Conservation (phyloP, 2,888 invertebrate species). For the Arge pagana region DNA sequence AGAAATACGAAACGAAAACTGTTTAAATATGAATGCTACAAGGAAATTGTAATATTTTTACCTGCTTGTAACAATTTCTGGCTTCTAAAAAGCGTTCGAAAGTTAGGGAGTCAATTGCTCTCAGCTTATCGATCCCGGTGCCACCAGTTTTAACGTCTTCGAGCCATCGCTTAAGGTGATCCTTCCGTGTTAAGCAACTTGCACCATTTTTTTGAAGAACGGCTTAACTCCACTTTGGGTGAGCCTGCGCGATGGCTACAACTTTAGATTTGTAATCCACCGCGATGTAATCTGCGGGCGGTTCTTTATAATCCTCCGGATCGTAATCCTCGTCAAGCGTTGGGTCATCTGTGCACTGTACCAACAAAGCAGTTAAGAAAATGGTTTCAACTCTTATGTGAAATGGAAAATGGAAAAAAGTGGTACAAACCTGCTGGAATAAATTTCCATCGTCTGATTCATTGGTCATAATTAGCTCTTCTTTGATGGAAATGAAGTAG, state of each 20-base stretch:
- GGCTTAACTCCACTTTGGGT: slow-evolving; percentile 20
- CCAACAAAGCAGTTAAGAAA: not conserved
- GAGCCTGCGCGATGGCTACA: slow-evolving; percentile 9
- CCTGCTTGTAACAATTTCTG: slow-evolving; percentile 10
- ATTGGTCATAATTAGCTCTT: not conserved
- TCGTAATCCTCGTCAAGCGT: not conserved
- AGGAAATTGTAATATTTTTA: too few relatives aligned
- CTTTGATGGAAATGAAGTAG: not conserved
- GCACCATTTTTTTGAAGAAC: slow-evolving; percentile 9
- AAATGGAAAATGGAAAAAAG: too few relatives aligned
- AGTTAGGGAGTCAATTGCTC: slow-evolving; percentile 14
- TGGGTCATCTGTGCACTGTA: slow-evolving; percentile 4
- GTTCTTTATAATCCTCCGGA: slow-evolving; percentile 4
- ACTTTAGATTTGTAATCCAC: slow-evolving; percentile 15
- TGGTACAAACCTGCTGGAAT: not conserved
- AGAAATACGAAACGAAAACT: not conserved
- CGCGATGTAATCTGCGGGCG: not conserved
- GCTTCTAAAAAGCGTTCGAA: slow-evolving; percentile 22
- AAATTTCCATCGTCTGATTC: not conserved
- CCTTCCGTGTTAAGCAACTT: slow-evolving; percentile 13
- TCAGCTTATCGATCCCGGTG: slow-evolving; percentile 16
- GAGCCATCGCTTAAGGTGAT: slow-evolving; percentile 12
- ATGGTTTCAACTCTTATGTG: too few relatives aligned
- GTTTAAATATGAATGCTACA: not conserved
- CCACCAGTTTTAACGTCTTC: slow-evolving; percentile 18